Conservation (phyloP, 1,140 invertebrate species). For the Drosophila suzukii region DNA sequence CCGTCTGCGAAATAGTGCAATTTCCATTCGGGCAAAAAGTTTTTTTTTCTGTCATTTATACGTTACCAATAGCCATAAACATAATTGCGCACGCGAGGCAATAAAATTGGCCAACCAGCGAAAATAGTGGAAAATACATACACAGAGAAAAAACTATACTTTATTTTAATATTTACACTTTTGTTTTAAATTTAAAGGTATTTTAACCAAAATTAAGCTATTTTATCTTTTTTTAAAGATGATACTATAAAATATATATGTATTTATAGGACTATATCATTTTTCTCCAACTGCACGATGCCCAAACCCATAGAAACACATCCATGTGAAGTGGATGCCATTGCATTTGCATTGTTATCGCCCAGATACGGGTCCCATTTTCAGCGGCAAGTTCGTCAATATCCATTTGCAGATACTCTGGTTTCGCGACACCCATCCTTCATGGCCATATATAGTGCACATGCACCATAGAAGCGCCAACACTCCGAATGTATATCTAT, state of each 20-base stretch:
- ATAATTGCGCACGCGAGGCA: conserved; percentile 79
- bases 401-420: conserved; percentile 41
- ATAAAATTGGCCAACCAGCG: conserved; percentile 65
- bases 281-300: not conserved
- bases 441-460: not conserved
- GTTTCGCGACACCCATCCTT: conserved; percentile 8
- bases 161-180: too few species aligned
- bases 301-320: not conserved
- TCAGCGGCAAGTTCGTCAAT: conserved; percentile 40
- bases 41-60: conserved; percentile 42
- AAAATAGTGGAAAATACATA: conserved; percentile 2
- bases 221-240: too few species aligned
- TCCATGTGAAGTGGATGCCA: conserved; percentile 32
- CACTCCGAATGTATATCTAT: conserved; percentile 54
- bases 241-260: too few species aligned
- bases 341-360: conserved; percentile 81
- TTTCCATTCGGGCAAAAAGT: conserved; percentile 16
- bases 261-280: not conserved
- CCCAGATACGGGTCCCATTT: conserved; percentile 71
- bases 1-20: not conserved
- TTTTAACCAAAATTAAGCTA: too few species aligned
- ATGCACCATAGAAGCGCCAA: not conserved
- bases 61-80: conserved; percentile 67
- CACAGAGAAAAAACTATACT: too few species aligned
- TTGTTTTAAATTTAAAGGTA: too few species aligned